Conservation (phyloP, 2,113 vertebrate species). For the Melanostigma gelatinosum region DNA sequence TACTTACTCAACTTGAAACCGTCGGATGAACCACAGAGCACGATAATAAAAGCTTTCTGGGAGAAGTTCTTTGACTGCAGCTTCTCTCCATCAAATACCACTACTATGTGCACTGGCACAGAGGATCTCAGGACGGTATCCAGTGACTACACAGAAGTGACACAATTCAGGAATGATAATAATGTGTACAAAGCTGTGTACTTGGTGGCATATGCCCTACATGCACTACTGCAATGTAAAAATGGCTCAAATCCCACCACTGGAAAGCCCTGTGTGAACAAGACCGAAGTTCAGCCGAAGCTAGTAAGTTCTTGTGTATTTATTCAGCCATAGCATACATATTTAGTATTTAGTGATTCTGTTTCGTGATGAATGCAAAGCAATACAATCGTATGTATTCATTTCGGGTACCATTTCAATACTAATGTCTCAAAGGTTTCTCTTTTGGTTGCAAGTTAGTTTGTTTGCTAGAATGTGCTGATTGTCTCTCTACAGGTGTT, state of each 20-base stretch:
- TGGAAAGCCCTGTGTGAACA: slow-evolving; percentile 66
- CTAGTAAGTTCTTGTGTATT: slow-evolving; percentile 44
- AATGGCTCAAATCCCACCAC: slow-evolving; percentile 68
- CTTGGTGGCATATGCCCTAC: slow-evolving; percentile 70
- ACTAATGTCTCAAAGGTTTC: background rate
- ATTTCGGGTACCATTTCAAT: background rate
- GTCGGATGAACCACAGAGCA: slow-evolving; percentile 55
- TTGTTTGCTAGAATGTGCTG: background rate
- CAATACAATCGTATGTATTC: background rate
- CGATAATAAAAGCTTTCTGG: slow-evolving; percentile 55
- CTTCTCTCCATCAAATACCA: slow-evolving; percentile 59
- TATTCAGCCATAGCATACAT: background rate
- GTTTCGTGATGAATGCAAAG: background rate
- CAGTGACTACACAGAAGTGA: slow-evolving; percentile 70
- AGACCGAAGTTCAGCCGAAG: slow-evolving; percentile 58
- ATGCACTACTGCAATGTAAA: slow-evolving; percentile 66
- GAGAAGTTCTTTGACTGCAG: slow-evolving; percentile 65
- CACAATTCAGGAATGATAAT: slow-evolving; percentile 64
- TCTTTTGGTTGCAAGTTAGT: background rate
- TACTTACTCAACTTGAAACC: slow-evolving; percentile 70
- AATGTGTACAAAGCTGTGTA: slow-evolving; percentile 76
- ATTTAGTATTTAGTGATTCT: background rate
- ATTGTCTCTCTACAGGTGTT: slow-evolving; percentile 66
- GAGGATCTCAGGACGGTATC: slow-evolving; percentile 68
- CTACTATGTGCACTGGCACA: slow-evolving; percentile 56